Percentiles rank a stretch among this genome's conserved stretches.
Evolutionary conservation across 2,797 vertebrate species (phyloP).

Genomic region (Sebastes matsubarae): DNA sequence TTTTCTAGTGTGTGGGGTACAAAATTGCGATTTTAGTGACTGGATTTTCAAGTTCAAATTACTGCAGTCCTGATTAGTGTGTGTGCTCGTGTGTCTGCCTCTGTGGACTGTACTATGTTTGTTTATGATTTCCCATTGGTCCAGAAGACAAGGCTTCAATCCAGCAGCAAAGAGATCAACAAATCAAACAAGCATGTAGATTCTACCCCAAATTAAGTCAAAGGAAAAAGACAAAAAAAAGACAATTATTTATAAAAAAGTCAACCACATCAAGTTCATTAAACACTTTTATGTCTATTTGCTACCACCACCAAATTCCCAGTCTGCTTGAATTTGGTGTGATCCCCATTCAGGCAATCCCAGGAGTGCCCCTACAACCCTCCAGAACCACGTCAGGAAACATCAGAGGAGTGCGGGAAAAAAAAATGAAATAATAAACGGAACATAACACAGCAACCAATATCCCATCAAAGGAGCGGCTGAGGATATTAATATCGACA

Average conservation of each 20-base stretch:
- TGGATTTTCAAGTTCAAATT: background rate
- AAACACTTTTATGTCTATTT: slow-evolving; percentile 31
- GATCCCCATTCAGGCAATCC: slow-evolving; percentile 47
- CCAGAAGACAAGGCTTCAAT: background rate
- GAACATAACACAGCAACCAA: slow-evolving; percentile 71
- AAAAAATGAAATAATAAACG: slow-evolving; percentile 68
- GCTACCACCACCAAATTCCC: slow-evolving; percentile 5
- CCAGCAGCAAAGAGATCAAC: slow-evolving; percentile 33
- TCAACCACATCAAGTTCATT: slow-evolving; percentile 41
- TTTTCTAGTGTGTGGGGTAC: background rate
- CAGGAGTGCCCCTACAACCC: slow-evolving; percentile 49
- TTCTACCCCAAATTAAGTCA: background rate
- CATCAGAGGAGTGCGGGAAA: slow-evolving; percentile 60
- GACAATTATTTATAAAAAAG: background rate
- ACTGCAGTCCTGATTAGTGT: background rate
- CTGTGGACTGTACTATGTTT: slow-evolving; percentile 6
- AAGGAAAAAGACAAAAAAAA: background rate
- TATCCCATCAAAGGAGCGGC: slow-evolving; percentile 81
- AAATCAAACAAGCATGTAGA: slow-evolving; percentile 41
- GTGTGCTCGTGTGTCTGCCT: background rate
- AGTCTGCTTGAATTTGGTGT: slow-evolving; percentile 48
- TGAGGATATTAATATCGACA: slow-evolving; percentile 79
- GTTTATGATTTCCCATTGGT: background rate
- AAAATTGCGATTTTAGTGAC: background rate
- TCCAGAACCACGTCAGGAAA: slow-evolving; percentile 56